These are phyloP conservation scores for Hiodon alosoides DNA, from an alignment of 2,113 vertebrate genomes.

Conservation along the genomic window DNA sequence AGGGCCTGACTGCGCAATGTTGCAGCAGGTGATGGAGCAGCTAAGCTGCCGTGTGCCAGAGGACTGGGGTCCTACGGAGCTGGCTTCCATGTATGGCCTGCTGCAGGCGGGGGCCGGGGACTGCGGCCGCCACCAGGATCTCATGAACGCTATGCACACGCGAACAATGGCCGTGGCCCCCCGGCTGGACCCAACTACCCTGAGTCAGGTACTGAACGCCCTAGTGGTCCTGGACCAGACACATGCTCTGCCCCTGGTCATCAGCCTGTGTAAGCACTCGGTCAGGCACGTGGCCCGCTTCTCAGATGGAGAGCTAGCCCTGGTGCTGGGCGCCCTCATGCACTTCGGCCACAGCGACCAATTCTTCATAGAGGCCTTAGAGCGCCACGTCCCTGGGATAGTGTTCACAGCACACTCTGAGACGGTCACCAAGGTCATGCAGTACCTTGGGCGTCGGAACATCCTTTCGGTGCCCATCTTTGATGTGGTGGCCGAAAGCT, in stretches of 20 bases:
- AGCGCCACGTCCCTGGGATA: constrained; percentile 51
- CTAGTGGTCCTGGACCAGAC: constrained; percentile 69
- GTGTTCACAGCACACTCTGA: constrained; percentile 62
- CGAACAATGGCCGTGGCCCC: constrained; percentile 46
- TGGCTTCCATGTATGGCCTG: constrained; percentile 64
- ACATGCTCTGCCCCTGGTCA: constrained; percentile 64
- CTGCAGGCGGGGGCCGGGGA: constrained; percentile 52
- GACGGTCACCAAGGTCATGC: constrained; percentile 61
- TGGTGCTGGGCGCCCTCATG: constrained; percentile 71
- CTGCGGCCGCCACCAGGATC: constrained; percentile 48
- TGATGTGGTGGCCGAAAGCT: constrained; percentile 71
- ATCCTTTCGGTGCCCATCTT: constrained; percentile 73
- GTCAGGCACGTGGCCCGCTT: constrained; percentile 66
- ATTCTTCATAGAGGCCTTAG: constrained; percentile 69
- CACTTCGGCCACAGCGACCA: constrained; percentile 71
- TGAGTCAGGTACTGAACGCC: constrained; percentile 65
- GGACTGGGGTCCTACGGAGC: constrained; percentile 60
- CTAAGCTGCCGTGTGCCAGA: constrained; percentile 54
- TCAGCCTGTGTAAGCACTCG: constrained; percentile 69
- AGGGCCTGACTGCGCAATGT: constrained; percentile 32
- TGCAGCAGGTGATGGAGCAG: constrained; percentile 60
- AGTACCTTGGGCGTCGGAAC: constrained; percentile 67
- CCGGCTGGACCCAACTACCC: constrained; percentile 53
- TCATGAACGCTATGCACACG: constrained; percentile 70
- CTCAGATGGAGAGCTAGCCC: constrained; percentile 63